Evolutionary conservation across 2,113 vertebrate genomes (phyloP), one percentile per base, ranked within the genome.

Genomic region (Hiodon alosoides): DNA sequence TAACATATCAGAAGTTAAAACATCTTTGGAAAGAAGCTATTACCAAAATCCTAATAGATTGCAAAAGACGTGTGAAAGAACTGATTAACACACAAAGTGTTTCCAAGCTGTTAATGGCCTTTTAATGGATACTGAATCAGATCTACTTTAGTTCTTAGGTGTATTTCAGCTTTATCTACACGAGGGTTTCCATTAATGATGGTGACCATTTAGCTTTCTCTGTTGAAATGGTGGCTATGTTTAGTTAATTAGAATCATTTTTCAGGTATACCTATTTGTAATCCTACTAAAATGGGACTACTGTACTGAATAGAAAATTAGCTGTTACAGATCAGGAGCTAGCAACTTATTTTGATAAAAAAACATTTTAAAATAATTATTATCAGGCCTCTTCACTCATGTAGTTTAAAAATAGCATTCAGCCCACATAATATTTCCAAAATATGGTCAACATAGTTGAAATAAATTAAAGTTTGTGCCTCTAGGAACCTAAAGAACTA

Each of bases 81-180:
- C 72, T 50, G 31, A 65, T 65, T 73, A 64, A 54, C 16, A 13
- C 7, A 13, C 17, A 53, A 46, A 54, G 61, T 46, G n/a, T 14
- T 16, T 31, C 31, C 51, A 55, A 51, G 48, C 61, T 52, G 5
- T n/a, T 47, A 66, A 65, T 14, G 72, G 11, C 6, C 17, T 66
- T 55, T 73, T 55, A 73, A 73, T 66, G 72, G 61, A 62, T 66
- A 53, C 16, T 61, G 52, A 47, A 7, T 52, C 3, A 31, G 72
- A 54, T 73, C 51, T 66, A 51, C 31, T n/a, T 46, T 59, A 71
- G 17, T 69, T 54, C 17, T 50, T 46, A 17, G 3, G 47, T 65
- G 17, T 66, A 48, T 66, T 66, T 16, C 31, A 47, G 7, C 4
- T 66, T 13, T 47, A 2, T 66, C n/a, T 66, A 17, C 46, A 9